Evolutionary conservation across 2,113 vertebrate species (phyloP), one percentile per base, ranked within the genome.

Genomic region (Gila orcuttii): DNA sequence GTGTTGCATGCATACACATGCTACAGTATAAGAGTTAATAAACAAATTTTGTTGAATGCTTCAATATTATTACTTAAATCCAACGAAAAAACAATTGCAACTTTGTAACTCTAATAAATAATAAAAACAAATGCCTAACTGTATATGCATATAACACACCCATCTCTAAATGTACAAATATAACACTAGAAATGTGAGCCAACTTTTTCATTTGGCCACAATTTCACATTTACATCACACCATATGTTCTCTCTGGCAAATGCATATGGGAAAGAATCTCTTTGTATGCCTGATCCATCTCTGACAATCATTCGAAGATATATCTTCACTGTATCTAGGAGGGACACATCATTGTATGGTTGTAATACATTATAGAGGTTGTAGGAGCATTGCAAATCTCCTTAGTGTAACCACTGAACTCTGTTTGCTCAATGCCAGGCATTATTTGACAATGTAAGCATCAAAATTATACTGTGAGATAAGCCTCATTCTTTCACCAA

Each of bases 151-250:
- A 3, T 3, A 47, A 25, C 13, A 69, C 31, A 69, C 10, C 66
- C 23, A 74, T 21, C 71, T 25, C 6, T 3, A 74, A 74, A 74
- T 11, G 1, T 74, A 47, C 2, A 47, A n/a, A 47, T 74, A 74
- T 25, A n/a, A 25, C 71, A 74, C 25, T 1, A 47, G 23, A 47
- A 47, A 47, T 74, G 11, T 12, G n/a, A 15, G 42, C 39, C 71
- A 74, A 15, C 71, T 74, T 47, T 19, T 47, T 25, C 11, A 47
- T 74, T 74, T 74, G 71, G 23, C 23, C 71, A 45, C 23, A 74
- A 25, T 47, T 74, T 75, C 42, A 74, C 42, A 74, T 47, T 47
- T 75, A 45, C 71, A 50, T 50, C 42, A 75, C 42, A 50, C 42
- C 23, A 0, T 47, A 47, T 47, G 71, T 50, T 42, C 42, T 50